Percentiles rank a stretch among this genome's conserved stretches.
Conservation (phyloP, 37 sponge, comb jelly and placozoan species). For the Hormiphora californensis region DNA sequence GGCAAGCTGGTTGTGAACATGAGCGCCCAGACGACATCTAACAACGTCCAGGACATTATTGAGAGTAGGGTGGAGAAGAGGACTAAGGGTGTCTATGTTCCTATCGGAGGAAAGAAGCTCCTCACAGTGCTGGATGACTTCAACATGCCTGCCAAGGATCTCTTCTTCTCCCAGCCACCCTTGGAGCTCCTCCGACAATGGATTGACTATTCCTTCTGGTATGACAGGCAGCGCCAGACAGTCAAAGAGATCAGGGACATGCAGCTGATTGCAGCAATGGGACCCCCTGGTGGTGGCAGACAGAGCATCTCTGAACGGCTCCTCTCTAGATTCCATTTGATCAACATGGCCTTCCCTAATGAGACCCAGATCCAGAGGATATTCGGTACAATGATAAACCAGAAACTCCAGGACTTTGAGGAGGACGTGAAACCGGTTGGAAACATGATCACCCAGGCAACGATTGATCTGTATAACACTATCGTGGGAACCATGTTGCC, state of each 20-base stretch:
- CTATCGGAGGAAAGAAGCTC: slow-evolving; percentile 93
- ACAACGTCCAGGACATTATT: slow-evolving; percentile 99
- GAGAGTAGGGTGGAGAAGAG: slow-evolving; percentile 97
- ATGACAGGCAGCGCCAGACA: slow-evolving; percentile 84
- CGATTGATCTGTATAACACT: slow-evolving; percentile 30
- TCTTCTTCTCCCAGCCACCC: slow-evolving; percentile 96
- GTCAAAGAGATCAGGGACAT: slow-evolving; percentile 87
- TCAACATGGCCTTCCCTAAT: slow-evolving; percentile 98
- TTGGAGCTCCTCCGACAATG: slow-evolving; percentile 93
- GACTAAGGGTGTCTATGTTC: slow-evolving; percentile 96
- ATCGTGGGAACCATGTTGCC: slow-evolving; percentile 69
- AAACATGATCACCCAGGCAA: slow-evolving; percentile 80
- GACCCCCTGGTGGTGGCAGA: slow-evolving; percentile 98
- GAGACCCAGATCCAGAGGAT: slow-evolving; percentile 95
- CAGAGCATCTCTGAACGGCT: slow-evolving; percentile 85
- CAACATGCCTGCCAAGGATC: slow-evolving; percentile 98
- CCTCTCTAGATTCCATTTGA: slow-evolving; percentile 87
- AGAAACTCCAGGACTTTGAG: slow-evolving; percentile 99
- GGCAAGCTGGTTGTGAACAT: slow-evolving; percentile 87
- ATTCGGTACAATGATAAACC: slow-evolving; percentile 97
- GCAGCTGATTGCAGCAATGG: slow-evolving; percentile 96
- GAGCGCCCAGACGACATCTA: slow-evolving; percentile 93
- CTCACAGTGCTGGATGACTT: slow-evolving; percentile 95
- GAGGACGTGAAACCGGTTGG: slow-evolving; percentile 97
- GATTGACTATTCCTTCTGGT: slow-evolving; percentile 98